Conservation (phyloP, 2,797 vertebrate species). For the Gephyroberyx darwinii region DNA sequence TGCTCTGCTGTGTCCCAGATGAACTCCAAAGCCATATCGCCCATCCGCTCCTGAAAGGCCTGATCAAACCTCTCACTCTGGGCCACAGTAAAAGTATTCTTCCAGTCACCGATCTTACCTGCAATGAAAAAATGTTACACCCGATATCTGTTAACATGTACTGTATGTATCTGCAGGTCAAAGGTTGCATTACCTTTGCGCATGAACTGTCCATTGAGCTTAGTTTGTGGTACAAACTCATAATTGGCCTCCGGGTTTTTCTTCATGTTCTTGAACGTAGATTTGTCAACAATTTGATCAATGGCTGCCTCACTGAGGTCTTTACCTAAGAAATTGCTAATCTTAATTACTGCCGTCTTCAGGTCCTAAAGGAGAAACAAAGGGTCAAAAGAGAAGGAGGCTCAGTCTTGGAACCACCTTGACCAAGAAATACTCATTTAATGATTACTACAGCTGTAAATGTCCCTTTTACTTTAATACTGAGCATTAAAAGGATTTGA, state of each 20-base stretch:
- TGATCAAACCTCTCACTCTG: conserved; percentile 71
- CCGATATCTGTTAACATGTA: background rate
- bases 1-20: conserved; percentile 60
- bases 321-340: conserved; percentile 64
- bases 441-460: no score
- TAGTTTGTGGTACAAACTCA: conserved; percentile 45
- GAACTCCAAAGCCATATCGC: conserved; percentile 52
- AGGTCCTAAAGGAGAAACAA: conserved; percentile 58
- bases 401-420: no score
- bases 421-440: no score
- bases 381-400: background rate
- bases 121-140: background rate
- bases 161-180: background rate
- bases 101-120: conserved; percentile 75
- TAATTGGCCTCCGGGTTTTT: conserved; percentile 70
- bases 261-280: conserved; percentile 73
- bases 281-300: conserved; percentile 57
- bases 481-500: no score
- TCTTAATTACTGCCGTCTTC: conserved; percentile 62
- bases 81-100: conserved; percentile 63
- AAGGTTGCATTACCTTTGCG: conserved; percentile 63
- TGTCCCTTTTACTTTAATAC: background rate
- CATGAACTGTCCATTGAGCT: conserved; percentile 58
- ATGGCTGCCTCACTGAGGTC: conserved; percentile 53
- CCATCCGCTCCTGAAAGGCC: conserved; percentile 62